Base-by-base conservation (phyloP, 1,140 invertebrate species). In the Drosophila ananassae region DNA sequence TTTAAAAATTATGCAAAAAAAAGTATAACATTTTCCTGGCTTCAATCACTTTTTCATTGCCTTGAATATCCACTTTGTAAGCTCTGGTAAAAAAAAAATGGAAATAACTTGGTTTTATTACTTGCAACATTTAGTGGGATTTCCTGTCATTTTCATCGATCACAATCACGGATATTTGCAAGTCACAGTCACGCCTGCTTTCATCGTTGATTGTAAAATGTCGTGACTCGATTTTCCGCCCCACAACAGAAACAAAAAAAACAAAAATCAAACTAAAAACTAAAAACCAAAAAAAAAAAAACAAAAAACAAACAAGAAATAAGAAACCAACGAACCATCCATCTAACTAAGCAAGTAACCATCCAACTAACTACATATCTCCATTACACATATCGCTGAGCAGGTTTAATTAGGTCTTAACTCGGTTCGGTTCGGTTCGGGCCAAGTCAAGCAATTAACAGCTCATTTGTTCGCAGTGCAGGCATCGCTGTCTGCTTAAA, bases 381-480 rank as follows among this genome's bases (percentile, higher is more conserved):
- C 60, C 44, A 64, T 67, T 67, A 67, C 63, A 67, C 63, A 67
- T 67, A 67, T 67, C 63, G 63, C 21, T 64, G 63, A 34, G 63
- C 63, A 64, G 41, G 60, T 53, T 67, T 67, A 67, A 67, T 67
- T 67, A 53, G 63, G 63, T 53, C 34, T 71, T 32, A 68, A 50
- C 62, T 54, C 32, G 51, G 39, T 12, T 44, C 34, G 51, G 39
- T 12, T 44, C 34, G 34, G 59, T 66, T 67, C 32, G 9, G 61
- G 59, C 41, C 58, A 59, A 59, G 30, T 54, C 39, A 25, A 52
- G 61, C 74, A 83, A 83, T 83, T 83, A 83, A 71, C 79, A 78
- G 58, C 75, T 75, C 71, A 67, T 82, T 82, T 82, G 75, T 82
- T 57, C 21, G 22, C 47, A 44, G 48, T 34, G 17, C 9, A 1